Evolutionary conservation across 2,797 vertebrate genomes (phyloP).

Genomic region (Psittacula echo): DNA sequence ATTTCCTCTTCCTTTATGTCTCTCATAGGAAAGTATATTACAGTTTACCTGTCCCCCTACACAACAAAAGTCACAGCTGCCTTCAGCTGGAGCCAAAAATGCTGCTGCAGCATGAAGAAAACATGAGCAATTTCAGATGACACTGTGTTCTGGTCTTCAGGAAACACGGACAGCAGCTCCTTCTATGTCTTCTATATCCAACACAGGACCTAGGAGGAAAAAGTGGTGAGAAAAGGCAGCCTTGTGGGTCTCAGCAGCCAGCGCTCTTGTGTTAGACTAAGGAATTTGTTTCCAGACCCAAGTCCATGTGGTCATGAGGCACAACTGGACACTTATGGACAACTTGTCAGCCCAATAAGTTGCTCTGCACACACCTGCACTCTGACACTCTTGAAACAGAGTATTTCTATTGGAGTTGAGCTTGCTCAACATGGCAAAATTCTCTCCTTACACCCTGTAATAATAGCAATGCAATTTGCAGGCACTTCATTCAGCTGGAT

Average conservation of each 20-base stretch:
- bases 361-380: not conserved
- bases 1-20: not conserved
- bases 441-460: not conserved
- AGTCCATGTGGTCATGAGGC: fast-evolving
- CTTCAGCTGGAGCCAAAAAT: not conserved
- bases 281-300: not conserved
- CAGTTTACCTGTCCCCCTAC: constrained; percentile 10
- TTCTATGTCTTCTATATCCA: not conserved
- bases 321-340: not conserved
- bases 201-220: not conserved
- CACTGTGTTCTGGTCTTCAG: not conserved
- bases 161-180: not conserved
- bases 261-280: not conserved
- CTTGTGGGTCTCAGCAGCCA: not conserved
- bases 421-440: not conserved
- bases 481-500: not conserved
- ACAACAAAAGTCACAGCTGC: not conserved
- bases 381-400: not conserved
- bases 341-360: fast-evolving
- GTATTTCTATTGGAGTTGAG: not conserved
- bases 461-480: not conserved
- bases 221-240: not conserved
- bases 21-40: not conserved
- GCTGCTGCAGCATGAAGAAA: not conserved
- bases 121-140: not conserved